Base-by-base conservation (phyloP, 2,888 invertebrate genomes). In the Drosophila pseudotalamancana region DNA sequence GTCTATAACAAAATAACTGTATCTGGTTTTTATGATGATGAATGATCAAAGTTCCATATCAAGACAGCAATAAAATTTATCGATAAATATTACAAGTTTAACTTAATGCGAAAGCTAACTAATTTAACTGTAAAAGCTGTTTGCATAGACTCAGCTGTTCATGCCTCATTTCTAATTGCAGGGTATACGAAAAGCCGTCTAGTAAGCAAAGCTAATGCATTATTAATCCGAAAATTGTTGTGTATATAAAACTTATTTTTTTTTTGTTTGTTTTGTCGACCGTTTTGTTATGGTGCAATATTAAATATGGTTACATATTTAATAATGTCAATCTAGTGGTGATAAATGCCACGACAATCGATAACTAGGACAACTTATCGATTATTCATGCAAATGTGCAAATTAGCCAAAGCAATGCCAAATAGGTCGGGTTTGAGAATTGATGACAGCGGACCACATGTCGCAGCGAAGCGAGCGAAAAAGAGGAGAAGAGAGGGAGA, bases 221-320 rank as follows among this genome's bases (percentile, higher is more conserved):
- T 78, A 87, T 68, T 87, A 66, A 87, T 72, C 45, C 46, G 60
- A 61, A 63, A 78, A 80, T 74, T 66, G 57, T 39, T 59, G 45
- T 45, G 35, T 61, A 14, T 43, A 21, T 43, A 43, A 37, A 49
- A 4, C 21, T 31, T 29, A 4, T 19, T 23, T 57, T 55, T 29
- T 43, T 32, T 45, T 40, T 49, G 32, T 50, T 49, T 23, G 29
- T 59, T 55, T 39, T 49, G 56, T 18, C 48, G 25, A 57, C 50
- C 56, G 43, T 57, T 63, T 81, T 81, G 62, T 61, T 65, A 61
- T 51, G 55, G 56, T 51, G 39, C 67, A 62, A 61, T 69, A 73
- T 86, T 73, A 54, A 77, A 64, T 81, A 59, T 69, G 77, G 65
- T 67, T 72, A 57, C 78, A 72, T 75, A 85, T 72, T 81, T 78